phyloP scores from a whole-genome alignment of 2,888 invertebrate species.

The Cephus pygmeus region DNA sequence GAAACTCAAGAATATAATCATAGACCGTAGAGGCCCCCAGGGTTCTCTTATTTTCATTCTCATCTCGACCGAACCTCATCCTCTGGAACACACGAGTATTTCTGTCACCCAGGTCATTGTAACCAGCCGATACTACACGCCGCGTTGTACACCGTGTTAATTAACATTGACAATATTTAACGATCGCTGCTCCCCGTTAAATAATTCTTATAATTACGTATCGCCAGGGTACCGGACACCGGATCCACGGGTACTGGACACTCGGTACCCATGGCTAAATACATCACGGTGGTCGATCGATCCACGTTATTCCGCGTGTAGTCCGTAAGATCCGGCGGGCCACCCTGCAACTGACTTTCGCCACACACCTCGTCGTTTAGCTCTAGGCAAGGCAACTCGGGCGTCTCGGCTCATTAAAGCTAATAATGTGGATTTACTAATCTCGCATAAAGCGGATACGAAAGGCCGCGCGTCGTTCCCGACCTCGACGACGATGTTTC shows the following conservation, averaged over 20 bases:
- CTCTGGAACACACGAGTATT: not conserved
- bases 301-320: constrained; percentile 43
- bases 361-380: constrained; percentile 51
- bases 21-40: constrained; percentile 40
- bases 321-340: constrained; percentile 37
- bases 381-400: constrained; percentile 50
- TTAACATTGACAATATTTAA: not conserved
- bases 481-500: not conserved
- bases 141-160: not conserved
- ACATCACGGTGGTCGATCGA: constrained; percentile 36
- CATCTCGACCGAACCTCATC: constrained; percentile 6
- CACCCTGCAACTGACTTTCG: constrained; percentile 54
- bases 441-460: constrained; percentile 38
- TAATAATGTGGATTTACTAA: constrained; percentile 63
- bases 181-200: not conserved
- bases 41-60: constrained; percentile 18
- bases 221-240: not conserved
- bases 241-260: not conserved
- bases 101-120: not conserved
- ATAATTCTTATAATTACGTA: not conserved
- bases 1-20: constrained; percentile 60
- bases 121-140: not conserved
- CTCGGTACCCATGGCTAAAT: not conserved
- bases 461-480: not conserved
- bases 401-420: constrained; percentile 59